Conservation (phyloP, 37 sponge, comb jelly and placozoan species). For the Oopsacas minuta region DNA sequence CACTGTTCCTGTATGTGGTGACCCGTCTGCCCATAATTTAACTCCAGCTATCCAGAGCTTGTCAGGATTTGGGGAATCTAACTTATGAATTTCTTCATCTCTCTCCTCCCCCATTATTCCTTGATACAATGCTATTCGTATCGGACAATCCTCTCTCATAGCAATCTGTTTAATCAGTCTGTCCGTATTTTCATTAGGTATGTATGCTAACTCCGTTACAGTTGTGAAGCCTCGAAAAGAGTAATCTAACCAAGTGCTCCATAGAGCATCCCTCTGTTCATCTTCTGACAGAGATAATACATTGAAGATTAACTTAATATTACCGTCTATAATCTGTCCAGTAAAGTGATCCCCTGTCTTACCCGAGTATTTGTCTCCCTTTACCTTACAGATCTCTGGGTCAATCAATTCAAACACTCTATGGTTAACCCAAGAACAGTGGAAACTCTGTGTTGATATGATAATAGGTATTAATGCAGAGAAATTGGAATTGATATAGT, state of each 20-base stretch:
- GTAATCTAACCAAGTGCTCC: slow-evolving; percentile 22
- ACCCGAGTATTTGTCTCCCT: not conserved
- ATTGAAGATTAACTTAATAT: not conserved
- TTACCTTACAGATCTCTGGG: not conserved
- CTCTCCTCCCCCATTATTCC: not conserved
- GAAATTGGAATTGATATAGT: slow-evolving; percentile 17
- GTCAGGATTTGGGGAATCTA: not conserved
- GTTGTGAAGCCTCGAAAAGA: slow-evolving; percentile 44
- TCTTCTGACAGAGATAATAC: not conserved
- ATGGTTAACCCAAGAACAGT: slow-evolving; percentile 41
- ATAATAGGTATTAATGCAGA: slow-evolving; percentile 20
- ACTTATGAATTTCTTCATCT: not conserved
- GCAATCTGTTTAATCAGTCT: not conserved
- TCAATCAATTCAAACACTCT: slow-evolving; percentile 21
- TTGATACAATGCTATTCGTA: slow-evolving; percentile 18
- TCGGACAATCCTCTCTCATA: not conserved
- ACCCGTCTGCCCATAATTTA: slow-evolving; percentile 46
- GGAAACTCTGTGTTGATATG: slow-evolving; percentile 20
- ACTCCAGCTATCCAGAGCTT: slow-evolving; percentile 33
- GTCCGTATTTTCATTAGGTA: not conserved
- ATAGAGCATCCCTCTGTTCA: not conserved
- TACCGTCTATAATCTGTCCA: not conserved
- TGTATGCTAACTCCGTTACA: slow-evolving; percentile 33
- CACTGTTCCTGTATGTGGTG: slow-evolving; percentile 29
- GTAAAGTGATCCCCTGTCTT: not conserved